Base-by-base conservation (phyloP, 92 coral and sea anemone species). In the Palythoa grandis region DNA sequence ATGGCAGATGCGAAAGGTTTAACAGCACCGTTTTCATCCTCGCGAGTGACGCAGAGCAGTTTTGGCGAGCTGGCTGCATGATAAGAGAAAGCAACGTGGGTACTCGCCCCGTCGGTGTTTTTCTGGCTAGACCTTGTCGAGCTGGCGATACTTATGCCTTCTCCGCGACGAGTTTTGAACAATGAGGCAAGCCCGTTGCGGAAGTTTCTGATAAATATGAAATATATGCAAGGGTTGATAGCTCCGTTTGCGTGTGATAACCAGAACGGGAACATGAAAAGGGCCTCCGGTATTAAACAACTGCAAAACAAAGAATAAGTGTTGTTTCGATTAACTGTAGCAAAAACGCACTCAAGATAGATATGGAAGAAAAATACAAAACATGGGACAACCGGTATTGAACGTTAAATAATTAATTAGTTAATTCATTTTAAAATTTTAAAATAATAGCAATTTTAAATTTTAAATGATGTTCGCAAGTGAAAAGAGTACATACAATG, bases 161-260 rank as follows among this genome's bases (percentile, higher is more conserved):
- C 7, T 10, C 74, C 1, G 3, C 48, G 17, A 11, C 57, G 74
- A 17, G 23, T 2, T 48, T 20, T 50, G 43, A 16, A 80, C 38
- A 80, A 11, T n/a, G 43, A 22, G 15, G 85, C 48, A 10, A 80
- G 73, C 13, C 47, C 85, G 16, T 80, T 80, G 24, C 85, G 85
- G 63, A 80, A 80, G 19, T 80, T 80, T 43, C 58, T 80, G 54
- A 80, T 80, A 29, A 80, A 80, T 16, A 80, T 80, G 85, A 80
- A 80, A 22, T 80, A 80, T n/a, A 80, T 80, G 58, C 85, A 80
- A 14, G 85, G 85, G 10, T 80, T 80, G 43, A 80, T 80, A 16
- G 85, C 85, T 43, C 74, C 85, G 74, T 80, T 80, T 12, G 85
- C 85, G 60, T 80, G 85, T 6, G 75, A 50, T 4, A 80, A 2